Conservation (phyloP, 2,888 invertebrate genomes). For the Branchipolynoe longqiensis region DNA sequence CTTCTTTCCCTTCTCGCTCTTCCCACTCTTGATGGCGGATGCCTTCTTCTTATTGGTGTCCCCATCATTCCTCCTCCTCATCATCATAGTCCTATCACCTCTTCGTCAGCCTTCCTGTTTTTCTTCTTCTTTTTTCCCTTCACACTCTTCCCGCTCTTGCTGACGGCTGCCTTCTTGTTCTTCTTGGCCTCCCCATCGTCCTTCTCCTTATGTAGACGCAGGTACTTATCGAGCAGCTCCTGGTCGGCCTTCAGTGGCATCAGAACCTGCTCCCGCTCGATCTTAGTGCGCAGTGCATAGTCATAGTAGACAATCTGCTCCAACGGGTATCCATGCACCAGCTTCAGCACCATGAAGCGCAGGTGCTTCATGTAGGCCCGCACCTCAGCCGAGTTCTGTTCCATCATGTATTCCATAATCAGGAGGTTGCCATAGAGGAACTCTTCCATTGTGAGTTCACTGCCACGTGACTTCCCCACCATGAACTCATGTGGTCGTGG, state of each 20-base stretch:
- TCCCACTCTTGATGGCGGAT: no score
- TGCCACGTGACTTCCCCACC: slow-evolving; percentile 29
- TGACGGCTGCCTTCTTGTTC: neutral
- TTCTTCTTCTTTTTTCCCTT: slow-evolving; percentile 1
- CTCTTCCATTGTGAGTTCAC: slow-evolving; percentile 14
- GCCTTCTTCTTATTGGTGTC: no score
- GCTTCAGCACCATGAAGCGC: slow-evolving; percentile 36
- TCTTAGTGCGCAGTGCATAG: slow-evolving; percentile 34
- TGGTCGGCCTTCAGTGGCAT: slow-evolving; percentile 28
- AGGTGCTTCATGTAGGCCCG: slow-evolving; percentile 42
- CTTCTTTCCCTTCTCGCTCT: no score
- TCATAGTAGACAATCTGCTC: slow-evolving; percentile 46
- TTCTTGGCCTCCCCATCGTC: neutral
- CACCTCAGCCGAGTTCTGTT: slow-evolving; percentile 30
- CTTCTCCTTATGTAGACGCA: neutral
- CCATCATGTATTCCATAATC: slow-evolving; percentile 46
- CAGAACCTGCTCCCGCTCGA: neutral
- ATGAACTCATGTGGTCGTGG: slow-evolving; percentile 43
- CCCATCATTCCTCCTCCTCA: no score
- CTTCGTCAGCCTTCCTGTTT: neutral
- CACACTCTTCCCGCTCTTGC: neutral
- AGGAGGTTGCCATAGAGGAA: slow-evolving; percentile 32
- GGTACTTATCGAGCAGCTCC: slow-evolving; percentile 23
- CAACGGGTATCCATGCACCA: slow-evolving; percentile 44
- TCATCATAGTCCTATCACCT: slow-evolving; percentile 33